phyloP scores from a whole-genome alignment of 37 sponge, comb jelly and placozoan species.

The Axinella damicornis region DNA sequence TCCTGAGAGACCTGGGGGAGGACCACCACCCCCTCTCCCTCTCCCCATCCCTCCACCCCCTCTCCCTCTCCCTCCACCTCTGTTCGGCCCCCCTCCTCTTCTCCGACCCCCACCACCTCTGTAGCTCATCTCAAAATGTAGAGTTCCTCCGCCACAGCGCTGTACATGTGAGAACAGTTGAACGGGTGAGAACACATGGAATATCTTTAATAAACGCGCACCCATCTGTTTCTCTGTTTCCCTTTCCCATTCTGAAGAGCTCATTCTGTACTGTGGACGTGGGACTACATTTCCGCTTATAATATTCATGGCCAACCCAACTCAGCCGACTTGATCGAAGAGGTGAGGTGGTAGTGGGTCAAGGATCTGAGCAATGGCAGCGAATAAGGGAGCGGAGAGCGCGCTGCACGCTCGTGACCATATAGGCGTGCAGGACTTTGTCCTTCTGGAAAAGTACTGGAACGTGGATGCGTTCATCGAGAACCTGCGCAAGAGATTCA shows the following conservation, averaged over 20 bases:
- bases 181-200: too few relatives aligned
- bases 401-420: conserved; percentile 60
- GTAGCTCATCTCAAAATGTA: conserved; percentile 4
- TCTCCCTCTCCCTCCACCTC: conserved; percentile 28
- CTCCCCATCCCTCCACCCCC: conserved; percentile 63
- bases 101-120: conserved; percentile 15
- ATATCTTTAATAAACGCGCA: too few relatives aligned
- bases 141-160: too few relatives aligned
- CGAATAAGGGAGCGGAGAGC: conserved; percentile 43
- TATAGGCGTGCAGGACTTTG: conserved; percentile 87
- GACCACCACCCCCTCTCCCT: conserved; percentile 50
- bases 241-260: too few relatives aligned
- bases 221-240: too few relatives aligned
- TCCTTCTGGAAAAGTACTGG: conserved; percentile 82
- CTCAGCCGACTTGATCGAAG: too few relatives aligned
- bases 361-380: too few relatives aligned
- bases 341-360: too few relatives aligned
- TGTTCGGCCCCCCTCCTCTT: conserved; percentile 10
- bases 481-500: conserved; percentile 86
- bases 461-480: conserved; percentile 78
- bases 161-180: too few relatives aligned
- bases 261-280: not conserved
- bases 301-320: too few relatives aligned
- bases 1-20: conserved; percentile 59
- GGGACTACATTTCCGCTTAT: too few relatives aligned